phyloP scores from a whole-genome alignment of 2,888 invertebrate genomes.

The Acrocyrtus sp. region DNA sequence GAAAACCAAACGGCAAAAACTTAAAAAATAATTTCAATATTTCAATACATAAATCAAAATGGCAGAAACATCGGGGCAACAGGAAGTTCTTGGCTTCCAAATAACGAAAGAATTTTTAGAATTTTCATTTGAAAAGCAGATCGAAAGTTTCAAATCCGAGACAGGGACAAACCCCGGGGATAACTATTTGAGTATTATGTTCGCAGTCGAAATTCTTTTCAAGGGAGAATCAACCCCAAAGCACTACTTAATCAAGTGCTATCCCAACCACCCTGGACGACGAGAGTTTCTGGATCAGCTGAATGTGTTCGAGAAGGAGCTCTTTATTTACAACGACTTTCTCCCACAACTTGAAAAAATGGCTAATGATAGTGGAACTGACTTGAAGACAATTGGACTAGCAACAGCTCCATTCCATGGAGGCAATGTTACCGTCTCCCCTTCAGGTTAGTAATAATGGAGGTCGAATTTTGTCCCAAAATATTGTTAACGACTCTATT shows the following conservation, averaged over 20 bases:
- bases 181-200: constrained; percentile 36
- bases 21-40: no score
- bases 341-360: constrained; percentile 12
- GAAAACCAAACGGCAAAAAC: no score
- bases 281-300: constrained; percentile 24
- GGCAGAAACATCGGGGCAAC: no score
- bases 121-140: constrained; percentile 12
- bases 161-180: constrained; percentile 34
- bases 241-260: constrained; percentile 31
- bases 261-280: constrained; percentile 31
- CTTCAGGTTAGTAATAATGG: no score
- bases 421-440: constrained; percentile 19
- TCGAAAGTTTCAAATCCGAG: constrained; percentile 12
- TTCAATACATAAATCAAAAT: no score
- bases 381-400: neutral
- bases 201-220: constrained; percentile 23
- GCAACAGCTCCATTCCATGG: constrained; percentile 17
- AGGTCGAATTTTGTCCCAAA: no score
- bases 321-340: constrained; percentile 25
- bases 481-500: no score
- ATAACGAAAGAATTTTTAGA: constrained; percentile 41
- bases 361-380: neutral
- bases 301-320: constrained; percentile 30
- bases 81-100: constrained; percentile 23
- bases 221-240: constrained; percentile 16